phyloP scores from a whole-genome alignment of 2,888 invertebrate genomes.

The Parnassius glacialis region DNA sequence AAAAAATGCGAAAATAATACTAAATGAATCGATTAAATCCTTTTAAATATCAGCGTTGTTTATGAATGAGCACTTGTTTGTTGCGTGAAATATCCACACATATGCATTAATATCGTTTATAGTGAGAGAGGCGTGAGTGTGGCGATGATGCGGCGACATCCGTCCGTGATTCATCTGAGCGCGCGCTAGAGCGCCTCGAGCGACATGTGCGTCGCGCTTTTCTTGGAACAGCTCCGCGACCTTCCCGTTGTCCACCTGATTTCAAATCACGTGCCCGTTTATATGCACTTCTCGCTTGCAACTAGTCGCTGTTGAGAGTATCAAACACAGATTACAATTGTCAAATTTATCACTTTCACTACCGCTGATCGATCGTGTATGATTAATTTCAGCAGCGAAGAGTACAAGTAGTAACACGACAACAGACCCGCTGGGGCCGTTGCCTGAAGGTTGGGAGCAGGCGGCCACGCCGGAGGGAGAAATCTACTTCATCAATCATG shows the following conservation, averaged over 20 bases:
- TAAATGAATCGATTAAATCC: constrained; percentile 20
- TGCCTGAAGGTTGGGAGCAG: constrained; percentile 95
- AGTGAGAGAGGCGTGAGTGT: constrained; percentile 27
- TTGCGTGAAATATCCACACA: constrained; percentile 32
- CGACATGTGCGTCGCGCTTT: constrained; percentile 42
- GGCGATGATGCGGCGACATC: constrained; percentile 36
- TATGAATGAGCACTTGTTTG: constrained; percentile 65
- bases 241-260: constrained; percentile 61
- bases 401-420: constrained; percentile 77
- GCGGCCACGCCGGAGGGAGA: constrained; percentile 92
- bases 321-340: constrained; percentile 47
- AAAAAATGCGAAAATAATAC: constrained; percentile 10
- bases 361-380: constrained; percentile 44
- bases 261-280: constrained; percentile 27
- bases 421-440: constrained; percentile 85
- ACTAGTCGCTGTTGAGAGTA: constrained; percentile 76
- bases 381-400: constrained; percentile 79
- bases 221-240: constrained; percentile 64
- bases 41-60: constrained; percentile 43
- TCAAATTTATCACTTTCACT: constrained; percentile 31
- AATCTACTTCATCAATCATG: constrained; percentile 95
- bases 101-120: constrained; percentile 30
- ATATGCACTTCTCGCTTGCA: constrained; percentile 50
- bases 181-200: constrained; percentile 41
- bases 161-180: constrained; percentile 50